Evolutionary conservation across 2,888 invertebrate genomes (phyloP), one percentile per base, ranked within the genome.

Genomic region (Drosophila paramelanica): DNA sequence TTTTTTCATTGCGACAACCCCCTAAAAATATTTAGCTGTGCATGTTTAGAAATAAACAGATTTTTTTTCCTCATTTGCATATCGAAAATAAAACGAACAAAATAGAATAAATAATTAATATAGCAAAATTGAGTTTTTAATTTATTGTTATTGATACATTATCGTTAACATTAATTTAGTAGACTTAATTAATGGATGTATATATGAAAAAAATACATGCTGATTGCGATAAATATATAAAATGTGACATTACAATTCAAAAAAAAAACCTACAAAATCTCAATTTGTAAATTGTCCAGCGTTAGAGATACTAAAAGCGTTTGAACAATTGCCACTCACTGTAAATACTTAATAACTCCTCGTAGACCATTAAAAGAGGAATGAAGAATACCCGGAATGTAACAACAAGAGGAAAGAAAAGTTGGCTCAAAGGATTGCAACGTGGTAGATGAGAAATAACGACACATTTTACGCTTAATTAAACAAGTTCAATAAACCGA

Each of bases 401-500:
- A 36, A 13, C 65, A 45, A 11, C 51, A 58, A 55, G 42, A 64
- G 50, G 27, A 67, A 17, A 46, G 42, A 55, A 51, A 52, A 55
- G 39, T 50, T 36, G 57, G 23, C 39, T 51, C n/a, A 66, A 58
- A 50, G 42, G 60, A 43, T 46, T 60, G 73, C 73, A 62, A 39
- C 60, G 59, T 4, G 20, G 77, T 17, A 25, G 73, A 65, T 81
- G 81, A 86, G 70, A 86, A 89, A 80, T 80, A 74, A 73, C 68
- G 74, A 67, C 71, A 78, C 61, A 86, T 89, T 85, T 88, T 74
- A 68, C 79, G 87, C 89, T 78, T 83, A 88, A 88, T 85, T 85
- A 88, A 89, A 64, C 81, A 88, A 80, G 85, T 85, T 85, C 87
- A 85, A 85, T 88, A 88, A 85, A 88, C 89, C 87, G 87, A 60